Evolutionary conservation across 2,113 vertebrate genomes (phyloP).

Genomic region (Labrus mixtus): DNA sequence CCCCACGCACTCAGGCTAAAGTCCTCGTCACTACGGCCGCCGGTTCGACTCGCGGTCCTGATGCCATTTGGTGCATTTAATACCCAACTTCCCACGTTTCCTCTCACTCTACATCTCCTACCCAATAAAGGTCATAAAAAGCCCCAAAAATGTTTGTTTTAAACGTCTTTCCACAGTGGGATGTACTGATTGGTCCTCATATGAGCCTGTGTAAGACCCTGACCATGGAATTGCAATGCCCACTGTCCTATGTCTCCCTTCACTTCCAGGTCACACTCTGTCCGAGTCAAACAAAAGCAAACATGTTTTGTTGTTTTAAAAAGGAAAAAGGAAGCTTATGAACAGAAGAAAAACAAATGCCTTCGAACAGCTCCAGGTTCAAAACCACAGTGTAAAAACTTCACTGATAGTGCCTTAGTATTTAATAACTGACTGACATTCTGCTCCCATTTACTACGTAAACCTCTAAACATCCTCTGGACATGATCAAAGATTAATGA

Average conservation of each 20-base stretch:
- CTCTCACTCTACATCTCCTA: too few species aligned
- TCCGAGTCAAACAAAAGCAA: background rate
- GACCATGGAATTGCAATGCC: background rate
- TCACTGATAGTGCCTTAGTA: background rate
- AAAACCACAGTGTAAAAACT: constrained; percentile 4
- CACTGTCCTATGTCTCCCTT: background rate
- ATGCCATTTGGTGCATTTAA: too few species aligned
- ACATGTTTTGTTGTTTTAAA: too few species aligned
- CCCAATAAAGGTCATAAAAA: too few species aligned
- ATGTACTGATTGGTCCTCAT: too few species aligned
- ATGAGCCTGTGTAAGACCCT: background rate
- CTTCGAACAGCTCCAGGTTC: background rate
- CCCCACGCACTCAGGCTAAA: too few species aligned
- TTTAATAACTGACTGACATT: background rate
- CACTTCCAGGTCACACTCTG: background rate
- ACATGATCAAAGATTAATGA: constrained; percentile 1
- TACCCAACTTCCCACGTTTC: too few species aligned
- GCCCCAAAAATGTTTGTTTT: too few species aligned
- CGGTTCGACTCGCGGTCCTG: too few species aligned
- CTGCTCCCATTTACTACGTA: background rate
- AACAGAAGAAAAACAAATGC: background rate
- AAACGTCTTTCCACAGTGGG: too few species aligned
- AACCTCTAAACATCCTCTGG: background rate
- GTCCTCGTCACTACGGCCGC: too few species aligned
- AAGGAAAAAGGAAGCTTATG: background rate